phyloP scores from a whole-genome alignment of 2,113 vertebrate species.

The Clarias gariepinus region DNA sequence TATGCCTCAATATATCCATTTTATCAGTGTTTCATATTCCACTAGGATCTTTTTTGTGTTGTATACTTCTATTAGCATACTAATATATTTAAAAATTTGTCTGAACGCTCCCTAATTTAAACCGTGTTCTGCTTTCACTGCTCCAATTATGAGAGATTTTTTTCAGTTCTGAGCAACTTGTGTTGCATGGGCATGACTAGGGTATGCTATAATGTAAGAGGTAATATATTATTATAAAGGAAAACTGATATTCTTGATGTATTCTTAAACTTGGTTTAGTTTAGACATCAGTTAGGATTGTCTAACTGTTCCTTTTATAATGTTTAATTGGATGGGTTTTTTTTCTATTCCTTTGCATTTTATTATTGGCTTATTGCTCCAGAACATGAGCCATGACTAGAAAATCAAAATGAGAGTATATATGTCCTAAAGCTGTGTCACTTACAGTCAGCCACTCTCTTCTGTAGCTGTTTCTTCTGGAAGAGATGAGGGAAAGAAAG shows the following conservation, averaged over 20 bases:
- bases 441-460: conserved; percentile 1
- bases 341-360: neutral
- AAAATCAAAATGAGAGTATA: neutral
- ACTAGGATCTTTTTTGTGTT: neutral
- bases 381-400: neutral
- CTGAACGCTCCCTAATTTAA: neutral
- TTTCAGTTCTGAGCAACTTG: conserved; percentile 26
- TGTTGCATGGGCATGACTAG: conserved; percentile 3
- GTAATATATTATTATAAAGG: conserved; percentile 13
- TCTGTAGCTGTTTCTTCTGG: conserved; percentile 71
- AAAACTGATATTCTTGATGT: neutral
- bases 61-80: neutral
- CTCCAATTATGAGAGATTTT: conserved; percentile 1
- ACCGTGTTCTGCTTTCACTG: conserved; percentile 7
- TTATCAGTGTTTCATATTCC: neutral
- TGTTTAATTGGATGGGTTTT: neutral
- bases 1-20: neutral
- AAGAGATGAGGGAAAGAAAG: conserved; percentile 77
- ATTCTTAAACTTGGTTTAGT: neutral
- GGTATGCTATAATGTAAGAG: neutral
- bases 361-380: neutral
- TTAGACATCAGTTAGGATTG: neutral
- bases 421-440: neutral
- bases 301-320: neutral
- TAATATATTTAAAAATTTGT: neutral